These are phyloP conservation scores for Dendroctonus ponderosae DNA, from an alignment of 1,140 invertebrate species.

Conservation along the genomic window DNA sequence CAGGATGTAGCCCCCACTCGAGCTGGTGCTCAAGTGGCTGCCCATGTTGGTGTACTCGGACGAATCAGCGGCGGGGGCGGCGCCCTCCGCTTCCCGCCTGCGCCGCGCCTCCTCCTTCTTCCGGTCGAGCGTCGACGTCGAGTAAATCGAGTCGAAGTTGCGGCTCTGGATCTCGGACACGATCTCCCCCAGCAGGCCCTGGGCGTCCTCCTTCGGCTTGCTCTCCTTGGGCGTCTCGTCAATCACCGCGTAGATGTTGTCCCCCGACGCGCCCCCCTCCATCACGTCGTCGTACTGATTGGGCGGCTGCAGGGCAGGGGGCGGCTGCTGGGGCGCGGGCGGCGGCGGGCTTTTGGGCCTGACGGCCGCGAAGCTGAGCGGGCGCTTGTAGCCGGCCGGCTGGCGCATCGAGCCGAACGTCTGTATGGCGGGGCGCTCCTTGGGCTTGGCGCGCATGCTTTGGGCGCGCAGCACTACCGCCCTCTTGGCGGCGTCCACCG, in stretches of 20 bases:
- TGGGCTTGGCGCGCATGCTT: constrained; percentile 67
- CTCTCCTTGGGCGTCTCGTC: constrained; percentile 65
- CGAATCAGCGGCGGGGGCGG: constrained; percentile 49
- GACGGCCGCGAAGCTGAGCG: constrained; percentile 61
- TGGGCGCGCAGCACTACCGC: constrained; percentile 68
- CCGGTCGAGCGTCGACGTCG: constrained; percentile 64
- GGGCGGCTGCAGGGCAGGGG: constrained; percentile 8
- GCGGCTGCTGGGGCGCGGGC: constrained; percentile 58
- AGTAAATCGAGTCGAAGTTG: constrained; percentile 84
- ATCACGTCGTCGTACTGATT: constrained; percentile 74
- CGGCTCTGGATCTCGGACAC: constrained; percentile 82
- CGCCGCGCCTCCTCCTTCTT: constrained; percentile 58
- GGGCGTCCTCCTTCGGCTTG: constrained; percentile 56
- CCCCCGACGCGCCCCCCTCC: constrained; percentile 61
- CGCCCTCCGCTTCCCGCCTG: constrained; percentile 48
- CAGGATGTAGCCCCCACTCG: constrained; percentile 67
- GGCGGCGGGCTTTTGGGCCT: constrained; percentile 66
- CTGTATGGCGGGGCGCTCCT: constrained; percentile 61
- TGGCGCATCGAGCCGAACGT: constrained; percentile 79
- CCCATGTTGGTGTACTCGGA: constrained; percentile 58
- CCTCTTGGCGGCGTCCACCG: constrained; percentile 56
- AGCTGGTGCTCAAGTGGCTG: constrained; percentile 59
- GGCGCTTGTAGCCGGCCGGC: constrained; percentile 60
- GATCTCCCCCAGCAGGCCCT: constrained; percentile 77
- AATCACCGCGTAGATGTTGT: constrained; percentile 85